These are phyloP conservation scores for Pollenia griseotomentosa DNA, from an alignment of 2,888 invertebrate genomes.

Conservation along the genomic window DNA sequence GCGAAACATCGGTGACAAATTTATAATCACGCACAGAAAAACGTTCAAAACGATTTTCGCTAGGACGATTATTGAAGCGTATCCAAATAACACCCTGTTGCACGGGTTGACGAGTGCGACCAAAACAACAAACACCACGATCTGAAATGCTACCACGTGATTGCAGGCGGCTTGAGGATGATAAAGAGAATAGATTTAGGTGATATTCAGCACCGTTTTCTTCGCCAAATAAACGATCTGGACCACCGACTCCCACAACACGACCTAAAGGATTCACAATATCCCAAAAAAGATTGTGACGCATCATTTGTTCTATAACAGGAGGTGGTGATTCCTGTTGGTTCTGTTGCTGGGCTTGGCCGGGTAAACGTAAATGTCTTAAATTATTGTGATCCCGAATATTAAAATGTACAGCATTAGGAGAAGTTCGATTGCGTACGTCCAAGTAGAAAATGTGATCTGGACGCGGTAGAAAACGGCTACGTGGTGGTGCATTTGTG, in stretches of 20 bases:
- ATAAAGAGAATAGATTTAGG: slow-evolving; percentile 47
- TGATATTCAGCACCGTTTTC: slow-evolving; percentile 60
- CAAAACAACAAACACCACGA: slow-evolving; percentile 83
- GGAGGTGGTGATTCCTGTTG: slow-evolving; percentile 66
- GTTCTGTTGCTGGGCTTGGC: slow-evolving; percentile 30
- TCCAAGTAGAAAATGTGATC: slow-evolving; percentile 80
- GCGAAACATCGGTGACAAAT: slow-evolving; percentile 87
- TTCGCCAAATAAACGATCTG: slow-evolving; percentile 51
- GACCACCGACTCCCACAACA: slow-evolving; percentile 54
- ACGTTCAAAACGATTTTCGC: slow-evolving; percentile 85
- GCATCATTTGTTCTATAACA: slow-evolving; percentile 78
- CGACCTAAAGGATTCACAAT: slow-evolving; percentile 80
- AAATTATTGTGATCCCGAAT: slow-evolving; percentile 67
- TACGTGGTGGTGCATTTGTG: slow-evolving; percentile 76
- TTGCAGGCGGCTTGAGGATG: slow-evolving; percentile 26
- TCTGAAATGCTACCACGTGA: slow-evolving; percentile 79
- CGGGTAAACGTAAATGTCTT: slow-evolving; percentile 70
- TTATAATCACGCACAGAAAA: slow-evolving; percentile 87
- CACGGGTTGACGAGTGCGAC: slow-evolving; percentile 80
- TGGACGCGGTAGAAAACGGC: slow-evolving; percentile 78
- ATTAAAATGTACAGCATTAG: slow-evolving; percentile 61
- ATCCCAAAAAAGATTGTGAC: slow-evolving; percentile 82
- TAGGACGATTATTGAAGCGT: slow-evolving; percentile 81
- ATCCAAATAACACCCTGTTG: slow-evolving; percentile 83
- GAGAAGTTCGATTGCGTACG: slow-evolving; percentile 73